Evolutionary conservation across 2,888 invertebrate genomes (phyloP).

Genomic region (Lithosia quadra): DNA sequence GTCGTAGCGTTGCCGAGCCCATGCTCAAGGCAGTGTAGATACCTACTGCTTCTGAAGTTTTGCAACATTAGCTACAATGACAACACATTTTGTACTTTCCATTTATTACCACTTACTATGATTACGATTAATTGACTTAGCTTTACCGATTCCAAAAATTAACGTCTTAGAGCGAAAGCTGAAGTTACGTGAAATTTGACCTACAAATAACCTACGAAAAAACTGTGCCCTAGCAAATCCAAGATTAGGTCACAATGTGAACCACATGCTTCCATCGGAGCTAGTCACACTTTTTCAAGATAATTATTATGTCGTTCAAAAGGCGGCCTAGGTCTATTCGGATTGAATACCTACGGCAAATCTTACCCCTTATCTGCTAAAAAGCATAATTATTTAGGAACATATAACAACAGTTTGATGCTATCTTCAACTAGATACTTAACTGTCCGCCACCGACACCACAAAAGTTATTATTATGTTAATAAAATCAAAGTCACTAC

Average conservation of each 20-base stretch:
- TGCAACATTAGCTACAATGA: too few relatives aligned
- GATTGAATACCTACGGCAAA: background rate
- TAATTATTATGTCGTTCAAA: background rate
- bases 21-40: too few relatives aligned
- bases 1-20: too few relatives aligned
- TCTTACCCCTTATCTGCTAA: too few relatives aligned
- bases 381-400: too few relatives aligned
- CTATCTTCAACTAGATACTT: background rate
- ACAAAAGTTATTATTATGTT: background rate
- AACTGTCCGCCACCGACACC: background rate
- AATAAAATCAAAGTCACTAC: background rate
- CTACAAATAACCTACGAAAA: background rate
- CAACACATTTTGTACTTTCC: too few relatives aligned
- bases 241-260: background rate
- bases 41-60: too few relatives aligned
- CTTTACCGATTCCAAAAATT: too few relatives aligned
- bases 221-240: background rate
- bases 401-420: background rate
- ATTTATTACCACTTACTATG: too few relatives aligned
- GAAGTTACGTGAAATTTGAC: background rate
- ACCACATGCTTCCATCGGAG: too few relatives aligned
- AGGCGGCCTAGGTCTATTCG: background rate
- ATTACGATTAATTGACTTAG: too few relatives aligned
- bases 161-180: too few relatives aligned
- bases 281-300: background rate